phyloP scores from a whole-genome alignment of 2,113 vertebrate genomes.

The Zingel zingel region DNA sequence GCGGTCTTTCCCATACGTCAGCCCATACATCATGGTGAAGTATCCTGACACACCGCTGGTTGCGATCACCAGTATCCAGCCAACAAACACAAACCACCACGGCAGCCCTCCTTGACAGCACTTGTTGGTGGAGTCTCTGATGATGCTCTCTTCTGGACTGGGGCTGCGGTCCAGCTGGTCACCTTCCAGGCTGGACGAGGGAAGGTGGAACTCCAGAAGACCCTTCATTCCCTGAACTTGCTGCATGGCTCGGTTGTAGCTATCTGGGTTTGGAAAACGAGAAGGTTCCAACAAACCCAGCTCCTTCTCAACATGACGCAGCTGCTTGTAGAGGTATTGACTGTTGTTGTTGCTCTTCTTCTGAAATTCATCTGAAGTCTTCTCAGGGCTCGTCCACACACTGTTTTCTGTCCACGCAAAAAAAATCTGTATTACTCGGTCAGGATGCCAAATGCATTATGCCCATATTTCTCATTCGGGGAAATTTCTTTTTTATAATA shows the following conservation, averaged over 20 bases:
- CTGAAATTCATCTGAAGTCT: slow-evolving; percentile 63
- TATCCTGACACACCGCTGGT: slow-evolving; percentile 91
- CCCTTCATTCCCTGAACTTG: slow-evolving; percentile 91
- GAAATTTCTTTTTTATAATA: not conserved
- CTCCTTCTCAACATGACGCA: slow-evolving; percentile 89
- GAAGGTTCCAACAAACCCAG: slow-evolving; percentile 86
- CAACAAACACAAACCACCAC: slow-evolving; percentile 94
- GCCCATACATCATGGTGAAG: slow-evolving; percentile 94
- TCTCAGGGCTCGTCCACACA: slow-evolving; percentile 73
- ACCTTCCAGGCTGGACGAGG: slow-evolving; percentile 60
- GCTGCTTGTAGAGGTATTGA: slow-evolving; percentile 88
- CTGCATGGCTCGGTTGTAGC: slow-evolving; percentile 85
- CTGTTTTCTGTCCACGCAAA: slow-evolving; percentile 69
- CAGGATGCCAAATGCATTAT: not conserved
- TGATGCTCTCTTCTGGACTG: slow-evolving; percentile 66
- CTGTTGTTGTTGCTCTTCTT: slow-evolving; percentile 85
- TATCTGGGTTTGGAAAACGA: slow-evolving; percentile 84
- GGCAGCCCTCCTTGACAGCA: slow-evolving; percentile 86
- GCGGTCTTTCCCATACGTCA: slow-evolving; percentile 91
- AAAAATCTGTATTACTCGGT: not conserved
- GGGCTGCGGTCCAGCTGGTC: slow-evolving; percentile 66
- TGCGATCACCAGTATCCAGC: slow-evolving; percentile 90
- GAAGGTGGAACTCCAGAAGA: slow-evolving; percentile 80
- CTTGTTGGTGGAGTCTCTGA: slow-evolving; percentile 57
- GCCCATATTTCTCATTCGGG: not conserved